These are phyloP conservation scores for Apodemus speciosus DNA, from an alignment of 2,113 vertebrate genomes.

Conservation along the genomic window DNA sequence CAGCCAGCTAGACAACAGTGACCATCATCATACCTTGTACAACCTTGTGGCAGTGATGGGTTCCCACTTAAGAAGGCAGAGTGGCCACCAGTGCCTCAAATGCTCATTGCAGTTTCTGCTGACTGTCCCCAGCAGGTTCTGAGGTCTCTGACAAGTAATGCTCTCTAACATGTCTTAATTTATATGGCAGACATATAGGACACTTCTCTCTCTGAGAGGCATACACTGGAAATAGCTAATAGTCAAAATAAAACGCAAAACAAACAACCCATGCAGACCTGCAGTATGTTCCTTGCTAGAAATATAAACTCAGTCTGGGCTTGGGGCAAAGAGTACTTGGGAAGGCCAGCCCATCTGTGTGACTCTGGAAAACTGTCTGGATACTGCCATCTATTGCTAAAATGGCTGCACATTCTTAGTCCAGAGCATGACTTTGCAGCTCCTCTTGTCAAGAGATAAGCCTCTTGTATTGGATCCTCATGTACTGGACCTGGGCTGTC, in stretches of 20 bases:
- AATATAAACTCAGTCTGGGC: slow-evolving; percentile 58
- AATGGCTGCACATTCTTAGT: background rate
- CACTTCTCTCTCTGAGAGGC: slow-evolving; percentile 6
- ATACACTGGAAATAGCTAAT: slow-evolving; percentile 57
- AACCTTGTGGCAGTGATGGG: background rate
- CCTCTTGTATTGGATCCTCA: background rate
- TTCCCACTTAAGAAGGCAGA: background rate
- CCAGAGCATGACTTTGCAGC: background rate
- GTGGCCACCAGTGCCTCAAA: background rate
- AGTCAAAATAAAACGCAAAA: slow-evolving; percentile 66
- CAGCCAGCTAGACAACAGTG: background rate
- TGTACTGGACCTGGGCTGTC: background rate
- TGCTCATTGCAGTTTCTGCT: background rate
- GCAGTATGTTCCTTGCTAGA: slow-evolving; percentile 40
- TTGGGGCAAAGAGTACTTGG: background rate
- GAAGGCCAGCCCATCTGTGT: background rate
- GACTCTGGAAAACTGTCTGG: background rate
- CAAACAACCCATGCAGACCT: slow-evolving; percentile 43
- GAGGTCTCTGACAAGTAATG: slow-evolving; percentile 17
- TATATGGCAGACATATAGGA: slow-evolving; percentile 47
- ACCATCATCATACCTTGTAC: background rate
- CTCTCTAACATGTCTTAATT: background rate
- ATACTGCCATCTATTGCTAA: background rate
- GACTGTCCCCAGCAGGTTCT: background rate
- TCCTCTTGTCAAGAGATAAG: background rate